Evolutionary conservation across 30 jellyfish, hydroid and myxozoan species (phyloP), one percentile per base, ranked within the genome.

Genomic region (Catostylus mosaicus): DNA sequence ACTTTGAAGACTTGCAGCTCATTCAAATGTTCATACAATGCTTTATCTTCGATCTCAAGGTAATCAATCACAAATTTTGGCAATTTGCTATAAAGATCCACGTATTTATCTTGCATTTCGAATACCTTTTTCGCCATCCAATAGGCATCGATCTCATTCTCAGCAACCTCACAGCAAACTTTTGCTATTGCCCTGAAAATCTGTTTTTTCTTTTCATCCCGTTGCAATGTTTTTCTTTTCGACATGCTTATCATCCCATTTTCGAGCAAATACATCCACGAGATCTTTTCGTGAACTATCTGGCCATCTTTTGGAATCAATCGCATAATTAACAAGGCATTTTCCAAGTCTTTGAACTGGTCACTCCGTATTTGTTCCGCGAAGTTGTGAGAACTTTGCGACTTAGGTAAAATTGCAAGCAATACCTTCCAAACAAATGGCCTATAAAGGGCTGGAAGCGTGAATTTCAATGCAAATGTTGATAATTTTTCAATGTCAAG

Each of bases 391-490:
- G 97, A 86, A 18, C 76, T 75, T 57, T 82, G 92, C 43, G 56
- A 81, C 14, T 59, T 71, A 33, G 98, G 98, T n/a, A 83, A 27
- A 29, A 93, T 71, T 27, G 91, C 97, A 29, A 93, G 84, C 50
- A 86, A 73, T 35, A 93, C 87, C 31, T 93, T 93, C 98, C 98
- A 93, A 29, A 93, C 97, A 68, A 86, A 67, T 24, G 97, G 88
- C 81, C 98, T 70, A 32, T 82, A 86, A 14, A 83, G 75, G 6
- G 95, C 67, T 32, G 97, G 98, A 29, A 93, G 84, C n/a, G 90
- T 69, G 52, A 54, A 93, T 36, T 87, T 86, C 76, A 73, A 77
- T n/a, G 98, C 82, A 85, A 93, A 93, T 12, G 89, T 77, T 24
- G 89, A 70, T 29, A 93, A 71, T 31, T 93, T 93, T 27, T 86